These are phyloP conservation scores for Nanger granti DNA, from an alignment of 2,113 vertebrate species.

Conservation along the genomic window DNA sequence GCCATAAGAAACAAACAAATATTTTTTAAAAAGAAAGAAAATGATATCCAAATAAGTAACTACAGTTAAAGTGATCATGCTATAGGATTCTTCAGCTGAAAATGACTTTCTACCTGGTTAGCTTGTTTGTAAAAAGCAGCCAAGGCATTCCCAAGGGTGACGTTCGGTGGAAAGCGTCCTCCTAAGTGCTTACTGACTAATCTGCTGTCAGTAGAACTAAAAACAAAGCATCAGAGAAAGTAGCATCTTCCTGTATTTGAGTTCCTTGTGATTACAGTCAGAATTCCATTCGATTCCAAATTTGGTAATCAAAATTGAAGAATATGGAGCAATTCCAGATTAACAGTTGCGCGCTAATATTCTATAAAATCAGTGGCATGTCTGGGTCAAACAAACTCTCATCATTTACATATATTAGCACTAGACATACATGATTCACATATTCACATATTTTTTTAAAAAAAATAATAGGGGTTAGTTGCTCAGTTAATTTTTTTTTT, in stretches of 20 bases:
- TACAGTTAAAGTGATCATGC: not conserved
- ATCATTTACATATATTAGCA: not conserved
- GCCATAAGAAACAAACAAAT: not conserved
- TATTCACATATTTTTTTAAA: not conserved
- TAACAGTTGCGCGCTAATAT: not conserved
- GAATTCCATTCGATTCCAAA: not conserved
- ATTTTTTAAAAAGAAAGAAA: not conserved
- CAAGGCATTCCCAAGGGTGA: not conserved
- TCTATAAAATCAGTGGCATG: not conserved
- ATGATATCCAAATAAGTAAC: not conserved
- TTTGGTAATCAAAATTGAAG: constrained; percentile 24
- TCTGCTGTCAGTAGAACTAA: constrained; percentile 1
- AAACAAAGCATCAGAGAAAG: constrained; percentile 1
- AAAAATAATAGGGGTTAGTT: not conserved
- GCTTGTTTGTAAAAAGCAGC: constrained; percentile 8
- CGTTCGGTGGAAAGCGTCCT: not conserved
- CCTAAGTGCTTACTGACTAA: not conserved
- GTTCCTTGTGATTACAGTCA: constrained; percentile 10
- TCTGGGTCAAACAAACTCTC: not conserved
- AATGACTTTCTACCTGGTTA: not conserved
- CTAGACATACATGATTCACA: not conserved
- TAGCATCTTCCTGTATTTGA: constrained; percentile 1
- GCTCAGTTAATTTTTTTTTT: not conserved
- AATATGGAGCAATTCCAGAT: not conserved
- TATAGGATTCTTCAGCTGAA: not conserved